Evolutionary conservation across 2,113 vertebrate genomes (phyloP).

Genomic region (Sinosuthora webbiana): DNA sequence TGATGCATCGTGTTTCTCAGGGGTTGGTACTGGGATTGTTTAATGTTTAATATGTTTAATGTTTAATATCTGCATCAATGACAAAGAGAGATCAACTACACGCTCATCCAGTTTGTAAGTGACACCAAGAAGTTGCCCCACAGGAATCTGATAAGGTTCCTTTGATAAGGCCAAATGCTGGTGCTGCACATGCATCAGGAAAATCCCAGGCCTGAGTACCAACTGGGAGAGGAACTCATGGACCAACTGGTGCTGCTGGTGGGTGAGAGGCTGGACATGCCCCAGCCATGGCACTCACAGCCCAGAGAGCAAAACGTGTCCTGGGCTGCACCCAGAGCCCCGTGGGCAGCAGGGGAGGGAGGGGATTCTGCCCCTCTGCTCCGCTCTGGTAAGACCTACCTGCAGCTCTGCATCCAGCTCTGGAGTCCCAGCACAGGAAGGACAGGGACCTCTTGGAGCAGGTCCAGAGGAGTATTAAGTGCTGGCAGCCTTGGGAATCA

Average conservation of each 20-base stretch:
- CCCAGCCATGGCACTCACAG: neutral
- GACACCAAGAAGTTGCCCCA: neutral
- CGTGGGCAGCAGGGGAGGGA: fast-evolving
- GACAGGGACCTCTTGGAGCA: neutral
- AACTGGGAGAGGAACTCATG: neutral
- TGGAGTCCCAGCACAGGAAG: neutral
- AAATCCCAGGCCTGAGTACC: neutral
- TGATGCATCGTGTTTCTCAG: neutral
- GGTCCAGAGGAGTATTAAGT: neutral
- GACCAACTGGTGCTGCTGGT: neutral
- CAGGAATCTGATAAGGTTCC: neutral
- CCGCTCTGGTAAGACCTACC: neutral
- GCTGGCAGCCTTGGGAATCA: neutral
- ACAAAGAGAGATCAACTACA: neutral
- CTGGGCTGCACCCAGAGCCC: neutral
- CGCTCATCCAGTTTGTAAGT: neutral
- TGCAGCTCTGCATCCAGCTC: neutral
- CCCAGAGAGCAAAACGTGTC: neutral
- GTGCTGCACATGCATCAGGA: too few species aligned
- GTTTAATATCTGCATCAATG: neutral
- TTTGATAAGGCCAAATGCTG: neutral
- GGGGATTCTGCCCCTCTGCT: neutral
- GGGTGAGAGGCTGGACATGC: neutral
- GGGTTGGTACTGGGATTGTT: neutral
- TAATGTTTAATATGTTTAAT: too few species aligned